Percentiles rank a stretch among this genome's conserved stretches.
These are phyloP conservation scores for Distichodus sexfasciatus DNA, from an alignment of 2,797 vertebrate species.

Conservation along the genomic window DNA sequence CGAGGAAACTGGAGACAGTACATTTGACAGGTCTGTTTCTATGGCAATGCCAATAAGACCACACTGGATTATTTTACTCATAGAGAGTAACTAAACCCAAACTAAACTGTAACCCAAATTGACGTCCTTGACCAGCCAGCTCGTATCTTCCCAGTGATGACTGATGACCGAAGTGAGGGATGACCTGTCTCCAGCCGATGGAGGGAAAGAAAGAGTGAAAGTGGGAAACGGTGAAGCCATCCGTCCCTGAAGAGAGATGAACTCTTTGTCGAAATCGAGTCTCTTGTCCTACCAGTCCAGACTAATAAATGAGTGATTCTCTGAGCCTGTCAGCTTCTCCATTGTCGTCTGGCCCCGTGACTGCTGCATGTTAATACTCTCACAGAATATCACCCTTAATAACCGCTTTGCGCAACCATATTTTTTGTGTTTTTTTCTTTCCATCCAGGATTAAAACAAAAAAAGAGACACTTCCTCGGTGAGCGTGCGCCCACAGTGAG, in stretches of 20 bases:
- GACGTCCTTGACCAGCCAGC: neutral
- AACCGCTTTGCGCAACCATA: slow-evolving; percentile 64
- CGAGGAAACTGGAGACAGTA: no score
- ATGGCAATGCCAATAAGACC: no score
- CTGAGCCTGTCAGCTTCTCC: slow-evolving; percentile 34
- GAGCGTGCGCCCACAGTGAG: slow-evolving; percentile 54
- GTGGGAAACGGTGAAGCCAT: neutral
- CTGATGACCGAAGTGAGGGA: neutral
- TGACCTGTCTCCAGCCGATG: neutral
- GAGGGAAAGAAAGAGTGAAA: slow-evolving; percentile 1
- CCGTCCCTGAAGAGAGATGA: neutral
- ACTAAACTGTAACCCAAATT: no score
- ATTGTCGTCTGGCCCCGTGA: slow-evolving; percentile 22
- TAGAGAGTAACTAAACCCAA: no score
- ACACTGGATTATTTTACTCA: no score
- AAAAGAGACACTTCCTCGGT: slow-evolving; percentile 51
- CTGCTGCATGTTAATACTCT: slow-evolving; percentile 52
- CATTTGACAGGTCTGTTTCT: no score
- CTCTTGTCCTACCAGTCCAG: neutral
- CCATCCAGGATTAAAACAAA: slow-evolving; percentile 56
- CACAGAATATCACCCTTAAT: slow-evolving; percentile 60
- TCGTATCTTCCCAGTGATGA: neutral
- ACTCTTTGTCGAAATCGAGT: slow-evolving; percentile 2
- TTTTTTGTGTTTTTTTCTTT: slow-evolving; percentile 55
- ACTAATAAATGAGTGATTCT: slow-evolving; percentile 43